phyloP scores from a whole-genome alignment of 2,888 invertebrate species.

The Aquatica leii region DNA sequence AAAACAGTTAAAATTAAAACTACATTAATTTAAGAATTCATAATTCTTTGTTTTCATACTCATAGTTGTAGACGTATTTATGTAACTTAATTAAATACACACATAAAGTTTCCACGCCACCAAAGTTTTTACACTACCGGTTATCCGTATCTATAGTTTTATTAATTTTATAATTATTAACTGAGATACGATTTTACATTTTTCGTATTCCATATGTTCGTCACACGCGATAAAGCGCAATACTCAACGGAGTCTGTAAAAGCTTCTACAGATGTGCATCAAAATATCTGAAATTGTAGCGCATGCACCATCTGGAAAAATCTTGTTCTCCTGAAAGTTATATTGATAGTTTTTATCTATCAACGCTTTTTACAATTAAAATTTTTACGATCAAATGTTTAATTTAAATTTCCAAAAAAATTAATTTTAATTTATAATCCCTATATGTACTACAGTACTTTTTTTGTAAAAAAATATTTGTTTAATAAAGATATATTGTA shows the following conservation, averaged over 20 bases:
- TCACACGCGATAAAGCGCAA: conserved; percentile 6
- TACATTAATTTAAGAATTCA: too few species aligned
- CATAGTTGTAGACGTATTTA: too few species aligned
- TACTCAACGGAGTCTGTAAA: conserved; percentile 14
- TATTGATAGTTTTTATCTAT: conserved; percentile 6
- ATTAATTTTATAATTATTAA: too few species aligned
- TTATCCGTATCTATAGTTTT: background rate
- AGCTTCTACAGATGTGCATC: conserved; percentile 10
- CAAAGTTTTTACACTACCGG: background rate
- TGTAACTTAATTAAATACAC: background rate
- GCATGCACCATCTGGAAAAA: conserved; percentile 12
- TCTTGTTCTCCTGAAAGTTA: conserved; percentile 3
- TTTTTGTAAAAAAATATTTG: too few species aligned
- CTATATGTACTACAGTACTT: too few species aligned
- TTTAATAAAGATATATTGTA: too few species aligned
- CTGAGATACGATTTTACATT: background rate
- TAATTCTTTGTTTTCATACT: too few species aligned
- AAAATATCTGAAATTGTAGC: conserved; percentile 12
- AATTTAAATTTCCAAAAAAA: too few species aligned
- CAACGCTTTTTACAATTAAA: too few species aligned
- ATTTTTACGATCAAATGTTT: too few species aligned
- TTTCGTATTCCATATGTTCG: conserved; percentile 6
- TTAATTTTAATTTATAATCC: too few species aligned
- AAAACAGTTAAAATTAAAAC: too few species aligned
- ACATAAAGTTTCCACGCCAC: background rate